Base-by-base conservation (phyloP, 2,888 invertebrate genomes). In the Neocrepidodera transversa region DNA sequence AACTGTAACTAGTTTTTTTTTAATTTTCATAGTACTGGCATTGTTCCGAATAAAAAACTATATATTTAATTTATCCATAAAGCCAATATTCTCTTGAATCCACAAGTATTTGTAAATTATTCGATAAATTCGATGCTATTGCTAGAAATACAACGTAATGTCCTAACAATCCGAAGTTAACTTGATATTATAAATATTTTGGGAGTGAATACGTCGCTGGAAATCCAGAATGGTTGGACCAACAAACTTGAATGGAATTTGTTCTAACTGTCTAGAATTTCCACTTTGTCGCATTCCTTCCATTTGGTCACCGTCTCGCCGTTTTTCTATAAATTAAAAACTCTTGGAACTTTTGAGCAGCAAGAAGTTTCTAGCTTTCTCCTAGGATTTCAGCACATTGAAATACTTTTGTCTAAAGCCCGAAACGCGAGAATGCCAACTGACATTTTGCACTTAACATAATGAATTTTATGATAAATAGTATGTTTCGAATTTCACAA, bases 271-370 rank as follows among this genome's bases (percentile, higher is more conserved):
- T 57, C 49, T 50, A 47, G 56, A 48, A 58, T 61, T 61, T 51
- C 58, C 58, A 61, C 56, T 56, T 42, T 53, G 54, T 20, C 57
- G 56, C 58, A 56, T 61, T 64, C 60, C 53, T 32, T 16, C 38
- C 52, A 13, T 50, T 59, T 54, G 57, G 45, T 50, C 40, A 49
- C 57, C 51, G 57, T 51, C 58, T 45, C 45, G 20, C 10, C n/a
- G 23, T 47, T 50, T 58, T 55, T 43, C 43, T 62, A 54, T 55
- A 58, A 58, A 62, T 62, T 62, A 62, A 62, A 62, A 58, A 54
- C 53, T 53, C 20, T 14, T 32, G 30, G 13, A 53, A 35, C 14
- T 43, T 53, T 30, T 8, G 32, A 43, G 38, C 20, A 53, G 32
- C 35, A 48, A 48, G 48, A 48, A 48, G 32, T 43, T 43, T 43